phyloP scores from a whole-genome alignment of 2,888 invertebrate species.

The Reticulitermes lucifugus region DNA sequence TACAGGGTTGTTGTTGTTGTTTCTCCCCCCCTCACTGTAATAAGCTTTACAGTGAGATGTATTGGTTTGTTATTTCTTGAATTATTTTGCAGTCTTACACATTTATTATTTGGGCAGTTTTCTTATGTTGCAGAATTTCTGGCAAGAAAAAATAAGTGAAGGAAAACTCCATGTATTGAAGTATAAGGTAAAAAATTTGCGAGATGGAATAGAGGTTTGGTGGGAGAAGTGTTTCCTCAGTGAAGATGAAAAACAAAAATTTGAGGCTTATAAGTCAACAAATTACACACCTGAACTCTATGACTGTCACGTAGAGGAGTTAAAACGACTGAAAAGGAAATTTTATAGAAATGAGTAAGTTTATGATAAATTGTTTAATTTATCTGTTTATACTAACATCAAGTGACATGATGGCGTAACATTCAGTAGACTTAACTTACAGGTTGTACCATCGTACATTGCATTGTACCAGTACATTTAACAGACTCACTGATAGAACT shows the following conservation, averaged over 20 bases:
- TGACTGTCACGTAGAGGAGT: background rate
- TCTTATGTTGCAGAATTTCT: conserved; percentile 17
- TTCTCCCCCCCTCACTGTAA: too few relatives aligned
- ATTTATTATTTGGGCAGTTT: background rate
- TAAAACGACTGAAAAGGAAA: conserved; percentile 5
- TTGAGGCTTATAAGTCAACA: conserved; percentile 31
- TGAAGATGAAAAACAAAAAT: conserved; percentile 12
- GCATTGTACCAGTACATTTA: too few relatives aligned
- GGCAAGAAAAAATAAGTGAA: background rate
- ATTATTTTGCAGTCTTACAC: too few relatives aligned
- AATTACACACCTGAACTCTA: background rate
- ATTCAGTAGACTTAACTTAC: too few relatives aligned
- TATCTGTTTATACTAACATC: too few relatives aligned
- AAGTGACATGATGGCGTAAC: too few relatives aligned
- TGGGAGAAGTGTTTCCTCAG: conserved; percentile 34
- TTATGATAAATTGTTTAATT: too few relatives aligned
- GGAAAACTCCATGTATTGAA: background rate
- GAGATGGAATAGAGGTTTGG: conserved; percentile 11
- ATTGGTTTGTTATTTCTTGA: too few relatives aligned
- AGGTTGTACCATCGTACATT: too few relatives aligned
- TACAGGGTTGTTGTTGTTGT: too few relatives aligned
- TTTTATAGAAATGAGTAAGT: conserved; percentile 16
- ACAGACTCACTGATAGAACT: too few relatives aligned
- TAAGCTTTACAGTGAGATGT: too few relatives aligned
- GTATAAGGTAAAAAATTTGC: background rate